These are phyloP conservation scores for Delia radicum DNA, from an alignment of 1,140 invertebrate species.

Conservation along the genomic window DNA sequence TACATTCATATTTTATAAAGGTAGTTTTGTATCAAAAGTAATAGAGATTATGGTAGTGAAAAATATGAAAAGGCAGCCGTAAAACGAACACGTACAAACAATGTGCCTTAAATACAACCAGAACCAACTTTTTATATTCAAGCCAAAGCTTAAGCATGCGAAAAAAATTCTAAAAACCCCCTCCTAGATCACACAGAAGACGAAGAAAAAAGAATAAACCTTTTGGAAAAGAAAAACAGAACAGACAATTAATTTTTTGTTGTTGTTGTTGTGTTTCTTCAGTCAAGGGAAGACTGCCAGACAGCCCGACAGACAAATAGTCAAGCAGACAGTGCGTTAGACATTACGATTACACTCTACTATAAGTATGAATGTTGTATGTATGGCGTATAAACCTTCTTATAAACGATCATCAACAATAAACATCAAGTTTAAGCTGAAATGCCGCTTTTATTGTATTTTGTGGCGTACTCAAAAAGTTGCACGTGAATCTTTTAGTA, in stretches of 20 bases:
- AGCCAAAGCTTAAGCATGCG: background rate
- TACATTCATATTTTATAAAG: background rate
- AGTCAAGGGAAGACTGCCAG: background rate
- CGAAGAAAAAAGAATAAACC: background rate
- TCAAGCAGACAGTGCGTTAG: slow-evolving; percentile 6
- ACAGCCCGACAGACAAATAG: background rate
- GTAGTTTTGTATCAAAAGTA: background rate
- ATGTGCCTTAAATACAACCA: slow-evolving; percentile 3
- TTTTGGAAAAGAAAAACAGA: background rate
- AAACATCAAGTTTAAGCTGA: slow-evolving; percentile 7
- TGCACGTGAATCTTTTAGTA: slow-evolving; percentile 4
- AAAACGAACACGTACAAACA: slow-evolving; percentile 17
- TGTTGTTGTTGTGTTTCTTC: background rate
- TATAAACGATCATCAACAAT: slow-evolving; percentile 2
- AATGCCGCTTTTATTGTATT: background rate
- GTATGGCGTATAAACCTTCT: background rate
- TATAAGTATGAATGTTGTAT: background rate
- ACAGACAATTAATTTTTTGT: background rate
- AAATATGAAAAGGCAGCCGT: slow-evolving; percentile 7
- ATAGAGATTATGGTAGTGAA: background rate
- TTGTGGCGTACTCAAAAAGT: background rate
- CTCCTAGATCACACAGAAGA: background rate
- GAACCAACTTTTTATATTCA: slow-evolving; percentile 1
- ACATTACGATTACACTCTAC: background rate
- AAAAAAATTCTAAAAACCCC: background rate